phyloP scores from a whole-genome alignment of 64 coral and sea anemone genomes.

The Montipora sp. region DNA sequence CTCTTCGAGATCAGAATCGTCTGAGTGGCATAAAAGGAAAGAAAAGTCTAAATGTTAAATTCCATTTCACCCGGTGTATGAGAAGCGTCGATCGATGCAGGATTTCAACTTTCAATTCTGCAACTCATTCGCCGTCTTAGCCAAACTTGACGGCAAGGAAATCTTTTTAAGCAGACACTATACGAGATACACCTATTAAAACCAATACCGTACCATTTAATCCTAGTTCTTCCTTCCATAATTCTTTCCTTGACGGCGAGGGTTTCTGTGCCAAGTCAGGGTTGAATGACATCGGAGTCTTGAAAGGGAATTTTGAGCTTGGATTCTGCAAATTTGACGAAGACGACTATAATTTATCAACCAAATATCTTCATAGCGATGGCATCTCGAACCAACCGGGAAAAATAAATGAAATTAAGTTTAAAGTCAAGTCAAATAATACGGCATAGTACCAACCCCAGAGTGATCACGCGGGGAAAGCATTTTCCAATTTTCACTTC shows the following conservation, averaged over 20 bases:
- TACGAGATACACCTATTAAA: too few relatives aligned
- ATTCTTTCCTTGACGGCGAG: slow-evolving; percentile 93
- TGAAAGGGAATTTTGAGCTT: slow-evolving; percentile 38
- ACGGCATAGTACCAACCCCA: background rate
- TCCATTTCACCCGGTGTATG: background rate
- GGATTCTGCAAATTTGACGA: background rate
- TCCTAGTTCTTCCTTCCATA: slow-evolving; percentile 91
- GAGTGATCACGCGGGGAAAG: background rate
- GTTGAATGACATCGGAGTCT: slow-evolving; percentile 89
- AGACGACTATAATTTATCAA: background rate
- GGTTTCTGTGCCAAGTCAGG: slow-evolving; percentile 73
- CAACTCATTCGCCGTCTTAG: background rate
- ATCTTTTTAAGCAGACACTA: background rate
- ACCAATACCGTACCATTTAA: slow-evolving; percentile 67
- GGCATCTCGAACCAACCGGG: background rate
- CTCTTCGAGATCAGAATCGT: slow-evolving; percentile 23
- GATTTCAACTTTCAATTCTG: too few relatives aligned
- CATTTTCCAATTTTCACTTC: slow-evolving; percentile 13
- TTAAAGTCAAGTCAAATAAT: too few relatives aligned
- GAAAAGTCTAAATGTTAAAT: background rate
- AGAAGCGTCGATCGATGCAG: too few relatives aligned
- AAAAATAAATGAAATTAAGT: background rate
- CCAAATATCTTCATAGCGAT: background rate
- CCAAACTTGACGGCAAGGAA: background rate
- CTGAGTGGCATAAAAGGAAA: background rate